Evolutionary conservation across 2,888 invertebrate genomes (phyloP).

Genomic region (Tortricodes alternella): DNA sequence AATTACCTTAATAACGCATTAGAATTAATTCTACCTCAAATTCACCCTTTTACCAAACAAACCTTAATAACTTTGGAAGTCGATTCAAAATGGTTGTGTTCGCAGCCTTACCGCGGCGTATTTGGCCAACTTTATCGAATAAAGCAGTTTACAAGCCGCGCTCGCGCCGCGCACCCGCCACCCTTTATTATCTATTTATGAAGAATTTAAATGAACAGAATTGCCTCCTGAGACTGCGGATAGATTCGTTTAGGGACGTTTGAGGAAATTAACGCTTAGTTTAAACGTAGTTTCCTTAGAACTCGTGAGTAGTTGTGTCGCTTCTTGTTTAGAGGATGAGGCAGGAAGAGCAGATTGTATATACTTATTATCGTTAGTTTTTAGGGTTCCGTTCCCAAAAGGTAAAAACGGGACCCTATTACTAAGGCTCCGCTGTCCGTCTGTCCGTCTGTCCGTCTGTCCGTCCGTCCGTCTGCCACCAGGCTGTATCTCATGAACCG

Average conservation of each 20-base stretch:
- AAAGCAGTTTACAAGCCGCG: slow-evolving; percentile 67
- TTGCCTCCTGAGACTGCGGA: slow-evolving; percentile 31
- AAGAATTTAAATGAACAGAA: slow-evolving; percentile 63
- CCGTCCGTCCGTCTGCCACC: too few relatives aligned
- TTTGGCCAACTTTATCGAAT: slow-evolving; percentile 52
- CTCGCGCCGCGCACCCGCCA: slow-evolving; percentile 55
- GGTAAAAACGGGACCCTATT: too few relatives aligned
- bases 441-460: too few relatives aligned
- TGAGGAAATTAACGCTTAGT: slow-evolving; percentile 24
- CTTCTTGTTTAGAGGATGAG: not conserved
- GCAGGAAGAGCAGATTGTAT: too few relatives aligned
- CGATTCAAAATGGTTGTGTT: not conserved
- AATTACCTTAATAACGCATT: too few relatives aligned
- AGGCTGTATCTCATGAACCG: too few relatives aligned
- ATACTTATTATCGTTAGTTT: too few relatives aligned
- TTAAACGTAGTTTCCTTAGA: slow-evolving; percentile 22
- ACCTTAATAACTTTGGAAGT: not conserved
- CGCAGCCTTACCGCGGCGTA: slow-evolving; percentile 2
- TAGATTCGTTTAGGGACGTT: slow-evolving; percentile 32
- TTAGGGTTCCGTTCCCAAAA: too few relatives aligned
- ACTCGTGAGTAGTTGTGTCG: not conserved
- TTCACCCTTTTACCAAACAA: not conserved
- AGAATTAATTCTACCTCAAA: too few relatives aligned
- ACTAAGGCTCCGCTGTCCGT: too few relatives aligned
- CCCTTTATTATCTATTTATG: slow-evolving; percentile 71